A percentile compares a stretch with the other conserved stretches of the same genome.
Conservation (phyloP, 2,113 vertebrate genomes). For the Origma solitaria region DNA sequence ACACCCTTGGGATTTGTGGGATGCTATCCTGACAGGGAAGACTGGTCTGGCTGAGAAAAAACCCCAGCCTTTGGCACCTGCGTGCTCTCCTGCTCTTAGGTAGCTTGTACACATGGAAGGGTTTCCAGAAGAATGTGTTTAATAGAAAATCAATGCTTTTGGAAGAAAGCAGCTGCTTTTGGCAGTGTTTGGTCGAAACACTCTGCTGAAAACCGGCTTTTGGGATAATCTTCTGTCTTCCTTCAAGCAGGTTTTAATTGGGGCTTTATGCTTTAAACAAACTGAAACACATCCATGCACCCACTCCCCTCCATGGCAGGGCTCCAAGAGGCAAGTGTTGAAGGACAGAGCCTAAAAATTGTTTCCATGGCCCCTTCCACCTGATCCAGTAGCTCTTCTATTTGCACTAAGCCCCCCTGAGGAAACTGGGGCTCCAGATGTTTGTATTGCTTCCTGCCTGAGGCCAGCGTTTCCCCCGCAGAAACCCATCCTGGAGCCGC, state of each 20-base stretch:
- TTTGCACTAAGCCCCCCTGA: background rate
- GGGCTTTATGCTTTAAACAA: background rate
- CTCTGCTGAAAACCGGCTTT: background rate
- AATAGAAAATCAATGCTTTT: background rate
- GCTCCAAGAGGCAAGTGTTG: background rate
- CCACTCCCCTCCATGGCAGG: background rate
- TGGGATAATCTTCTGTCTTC: background rate
- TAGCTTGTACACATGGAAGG: background rate
- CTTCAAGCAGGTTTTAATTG: background rate
- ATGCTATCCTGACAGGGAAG: background rate
- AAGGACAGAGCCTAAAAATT: background rate
- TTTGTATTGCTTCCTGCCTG: background rate
- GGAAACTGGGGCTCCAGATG: background rate
- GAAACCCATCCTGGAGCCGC: constrained; percentile 86
- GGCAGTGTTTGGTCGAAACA: background rate
- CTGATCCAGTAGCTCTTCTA: background rate
- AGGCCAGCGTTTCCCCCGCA: constrained; percentile 30
- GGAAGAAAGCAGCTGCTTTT: background rate
- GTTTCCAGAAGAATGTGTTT: background rate
- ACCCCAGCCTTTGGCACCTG: background rate
- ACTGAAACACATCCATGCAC: background rate
- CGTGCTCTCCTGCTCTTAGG: background rate
- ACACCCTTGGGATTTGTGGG: background rate
- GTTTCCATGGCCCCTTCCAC: background rate
- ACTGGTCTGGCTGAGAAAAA: background rate